Conservation (phyloP, 2,797 vertebrate species). For the Squalus acanthias region DNA sequence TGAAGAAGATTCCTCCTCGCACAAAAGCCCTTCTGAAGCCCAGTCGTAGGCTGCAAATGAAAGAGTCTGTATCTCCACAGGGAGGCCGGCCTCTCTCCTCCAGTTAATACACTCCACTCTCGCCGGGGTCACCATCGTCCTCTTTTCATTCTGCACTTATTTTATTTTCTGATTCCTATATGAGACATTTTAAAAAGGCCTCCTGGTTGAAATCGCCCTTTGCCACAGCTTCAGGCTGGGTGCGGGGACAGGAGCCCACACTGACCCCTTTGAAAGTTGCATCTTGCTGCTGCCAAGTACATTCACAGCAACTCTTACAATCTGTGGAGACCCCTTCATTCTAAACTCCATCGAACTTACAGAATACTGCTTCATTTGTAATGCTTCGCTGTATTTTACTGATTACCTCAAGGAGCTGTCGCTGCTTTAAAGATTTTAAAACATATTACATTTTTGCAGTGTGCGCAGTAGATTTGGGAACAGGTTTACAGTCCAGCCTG, state of each 20-base stretch:
- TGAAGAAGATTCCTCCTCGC: slow-evolving; percentile 83
- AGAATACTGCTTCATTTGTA: background rate
- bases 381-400: background rate
- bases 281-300: background rate
- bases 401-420: background rate
- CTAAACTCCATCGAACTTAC: background rate
- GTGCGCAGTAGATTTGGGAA: background rate
- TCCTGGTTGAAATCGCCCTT: slow-evolving; percentile 24
- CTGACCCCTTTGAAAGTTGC: slow-evolving; percentile 16
- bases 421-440: background rate
- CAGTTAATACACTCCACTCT: slow-evolving; percentile 75
- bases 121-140: slow-evolving; percentile 74
- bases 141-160: slow-evolving; percentile 79
- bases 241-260: slow-evolving; percentile 14
- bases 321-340: background rate
- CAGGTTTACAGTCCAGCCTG: background rate
- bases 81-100: slow-evolving; percentile 63
- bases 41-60: slow-evolving; percentile 76
- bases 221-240: slow-evolving; percentile 16
- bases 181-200: slow-evolving; percentile 32
- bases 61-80: slow-evolving; percentile 76
- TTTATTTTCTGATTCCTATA: slow-evolving; percentile 62
- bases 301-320: background rate
- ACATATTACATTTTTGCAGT: background rate
- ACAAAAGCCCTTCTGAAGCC: slow-evolving; percentile 87